Evolutionary conservation across 2,888 invertebrate species (phyloP).

Genomic region (Pinctada fucata): DNA sequence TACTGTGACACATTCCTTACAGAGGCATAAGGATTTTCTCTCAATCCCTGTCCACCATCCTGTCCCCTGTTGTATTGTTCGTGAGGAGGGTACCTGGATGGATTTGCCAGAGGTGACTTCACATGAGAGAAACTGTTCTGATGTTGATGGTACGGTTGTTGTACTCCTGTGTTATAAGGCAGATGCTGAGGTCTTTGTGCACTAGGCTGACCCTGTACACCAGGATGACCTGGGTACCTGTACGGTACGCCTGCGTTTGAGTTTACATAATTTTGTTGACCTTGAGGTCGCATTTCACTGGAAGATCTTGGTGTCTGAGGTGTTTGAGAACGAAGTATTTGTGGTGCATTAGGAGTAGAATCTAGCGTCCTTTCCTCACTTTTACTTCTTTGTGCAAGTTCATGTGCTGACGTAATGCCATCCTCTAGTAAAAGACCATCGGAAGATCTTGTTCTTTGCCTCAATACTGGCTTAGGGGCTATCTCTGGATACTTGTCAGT

Average conservation of each 20-base stretch:
- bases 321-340: slow-evolving; percentile 1
- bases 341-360: background rate
- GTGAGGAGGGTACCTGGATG: background rate
- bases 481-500: slow-evolving; percentile 34
- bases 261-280: background rate
- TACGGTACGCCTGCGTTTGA: background rate
- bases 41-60: background rate
- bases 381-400: slow-evolving; percentile 27
- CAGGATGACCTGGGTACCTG: background rate
- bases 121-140: background rate
- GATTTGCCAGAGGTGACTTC: background rate
- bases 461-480: slow-evolving; percentile 17
- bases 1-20: slow-evolving; percentile 22
- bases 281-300: background rate
- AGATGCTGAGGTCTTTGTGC: background rate
- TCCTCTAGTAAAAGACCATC: slow-evolving; percentile 38
- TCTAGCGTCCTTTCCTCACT: slow-evolving; percentile 13
- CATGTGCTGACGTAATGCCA: slow-evolving; percentile 38
- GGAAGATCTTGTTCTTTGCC: slow-evolving; percentile 38
- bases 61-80: slow-evolving; percentile 2
- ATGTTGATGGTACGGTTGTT: background rate
- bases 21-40: slow-evolving; percentile 38
- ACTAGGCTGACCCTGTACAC: background rate
- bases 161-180: background rate
- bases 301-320: background rate